Base-by-base conservation (phyloP, 2,113 vertebrate genomes). In the Kryptolebias marmoratus region DNA sequence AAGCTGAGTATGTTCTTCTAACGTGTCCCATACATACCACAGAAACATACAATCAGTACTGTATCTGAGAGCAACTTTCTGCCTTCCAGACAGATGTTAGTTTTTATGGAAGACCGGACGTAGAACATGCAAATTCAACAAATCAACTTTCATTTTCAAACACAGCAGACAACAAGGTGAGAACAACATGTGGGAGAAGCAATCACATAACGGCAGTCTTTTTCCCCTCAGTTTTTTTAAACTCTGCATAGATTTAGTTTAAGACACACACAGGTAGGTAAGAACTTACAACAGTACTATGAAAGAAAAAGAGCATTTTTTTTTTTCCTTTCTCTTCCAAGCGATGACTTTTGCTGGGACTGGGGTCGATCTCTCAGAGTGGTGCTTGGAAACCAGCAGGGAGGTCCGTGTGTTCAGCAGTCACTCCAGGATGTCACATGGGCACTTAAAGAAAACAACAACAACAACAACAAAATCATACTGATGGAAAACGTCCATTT, bases 191-290 rank as follows among this genome's bases (percentile, higher is more conserved):
- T 49, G 10, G 6, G 11, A 11, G 42, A 63, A 56, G 68, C 3
- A 73, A 52, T 27, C 58, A 56, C 12, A 30, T 72, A 32, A 73
- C 85, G 80, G 81, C 74, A 75, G 82, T 77, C 50, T 79, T 59
- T 63, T 71, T 75, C 69, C 67, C 85, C 69, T 22, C 22, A 22
- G 63, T 69, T 59, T 66, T 36, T 47, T 11, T 5, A 18, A 83
- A 31, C 78, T 82, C 87, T 92, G 90, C 89, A 91, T 91, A 92
- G 89, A 81, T 92, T 85, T 52, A 72, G 70, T 77, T 86, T 90
- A 90, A 86, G 88, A 89, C 85, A 92, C 88, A 80, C 88, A 86
- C 79, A 76, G 88, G 84, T 79, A 78, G 88, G 84, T 79, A 78
- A 75, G 64, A 87, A 84, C 70, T 68, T 62, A 73, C 18, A 86